Evolutionary conservation across 2,113 vertebrate species (phyloP).

Genomic region (Syngnathus floridae): DNA sequence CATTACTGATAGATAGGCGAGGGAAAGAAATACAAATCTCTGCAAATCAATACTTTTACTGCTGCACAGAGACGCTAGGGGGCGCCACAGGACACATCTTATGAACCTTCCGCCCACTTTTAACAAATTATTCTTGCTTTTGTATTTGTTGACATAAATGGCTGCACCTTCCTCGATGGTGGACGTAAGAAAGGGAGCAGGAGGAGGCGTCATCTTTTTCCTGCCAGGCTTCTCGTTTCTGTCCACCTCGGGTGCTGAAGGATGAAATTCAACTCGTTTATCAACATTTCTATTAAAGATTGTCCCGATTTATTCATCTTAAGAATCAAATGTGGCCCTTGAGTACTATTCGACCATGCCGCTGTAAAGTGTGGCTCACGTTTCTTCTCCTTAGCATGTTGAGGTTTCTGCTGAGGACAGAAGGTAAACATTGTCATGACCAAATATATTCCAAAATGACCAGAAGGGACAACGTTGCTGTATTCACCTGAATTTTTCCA

Average conservation of each 20-base stretch:
- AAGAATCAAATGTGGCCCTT: background rate
- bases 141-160: background rate
- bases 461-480: background rate
- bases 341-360: background rate
- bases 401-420: constrained; percentile 32
- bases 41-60: background rate
- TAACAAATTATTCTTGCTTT: background rate
- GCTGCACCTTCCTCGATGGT: constrained; percentile 48
- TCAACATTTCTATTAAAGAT: too few species aligned
- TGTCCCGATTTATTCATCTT: too few species aligned
- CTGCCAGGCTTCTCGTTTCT: constrained; percentile 65
- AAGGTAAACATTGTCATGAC: background rate
- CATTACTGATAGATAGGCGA: too few species aligned
- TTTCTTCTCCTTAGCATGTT: constrained; percentile 43
- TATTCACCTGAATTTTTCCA: constrained; percentile 46
- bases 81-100: constrained; percentile 10
- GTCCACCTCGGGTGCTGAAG: constrained; percentile 60
- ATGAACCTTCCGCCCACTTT: too few species aligned
- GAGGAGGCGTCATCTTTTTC: constrained; percentile 33
- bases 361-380: constrained; percentile 42
- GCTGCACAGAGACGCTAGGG: constrained; percentile 23
- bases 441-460: background rate
- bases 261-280: background rate
- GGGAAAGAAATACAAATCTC: background rate
- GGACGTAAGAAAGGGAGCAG: constrained; percentile 2